Evolutionary conservation across 2,888 invertebrate genomes (phyloP), one percentile per base, ranked within the genome.

Genomic region (Nebria brevicollis): DNA sequence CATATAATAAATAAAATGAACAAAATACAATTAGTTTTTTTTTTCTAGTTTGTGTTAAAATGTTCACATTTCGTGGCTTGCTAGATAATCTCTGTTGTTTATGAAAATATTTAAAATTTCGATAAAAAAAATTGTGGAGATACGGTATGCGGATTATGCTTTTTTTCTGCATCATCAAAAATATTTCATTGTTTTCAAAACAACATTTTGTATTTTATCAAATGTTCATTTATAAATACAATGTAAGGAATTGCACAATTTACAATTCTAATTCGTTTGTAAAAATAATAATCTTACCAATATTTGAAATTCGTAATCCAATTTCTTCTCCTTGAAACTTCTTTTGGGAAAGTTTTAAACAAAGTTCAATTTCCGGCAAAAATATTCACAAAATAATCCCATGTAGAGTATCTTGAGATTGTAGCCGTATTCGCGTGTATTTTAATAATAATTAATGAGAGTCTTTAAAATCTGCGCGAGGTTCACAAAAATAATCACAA

Each of bases 121-220:
- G n/a, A 72, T 25, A 77, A 72, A 77, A 77, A 72, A 43, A 43
- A 77, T 70, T 72, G 77, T 54, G 54, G 7, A 66, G 8, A 66
- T 54, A 72, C 77, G 72, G 72, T 72, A 65, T 77, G 65, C 72
- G 72, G 65, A 72, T 72, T 77, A 54, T 54, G 8, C 5, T 4
- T 54, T 54, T 54, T 20, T 20, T 20, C 8, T 7, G 7, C 13
- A 54, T 54, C 54, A 54, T 13, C 54, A 54, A 54, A 54, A 54
- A 54, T 54, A 54, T 54, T 34, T 8, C 54, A 54, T 54, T 11
- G 8, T 54, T 54, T 54, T 54, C 54, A 8, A 54, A 54, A 54
- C 54, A 7, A 54, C 6, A 8, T 13, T 43, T 54, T 54, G 54
- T 5, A 54, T 8, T 34, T 34, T 2, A 34, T 34, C 34, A 34